Base-by-base conservation (phyloP, 2,113 vertebrate species). In the Dipodomys merriami region DNA sequence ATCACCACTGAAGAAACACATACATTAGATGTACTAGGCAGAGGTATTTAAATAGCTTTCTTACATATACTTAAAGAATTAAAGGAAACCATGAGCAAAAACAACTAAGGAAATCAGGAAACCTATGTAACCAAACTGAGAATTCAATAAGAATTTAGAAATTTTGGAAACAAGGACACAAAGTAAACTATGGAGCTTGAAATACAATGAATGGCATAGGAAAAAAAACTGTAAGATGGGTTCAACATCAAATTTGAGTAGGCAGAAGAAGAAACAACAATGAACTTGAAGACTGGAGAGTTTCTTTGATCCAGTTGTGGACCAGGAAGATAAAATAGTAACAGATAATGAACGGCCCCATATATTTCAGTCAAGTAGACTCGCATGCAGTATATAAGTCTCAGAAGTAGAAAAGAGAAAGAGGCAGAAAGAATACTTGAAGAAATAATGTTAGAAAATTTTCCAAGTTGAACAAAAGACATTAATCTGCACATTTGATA, bases 91-190 rank as follows among this genome's bases (percentile, higher is more conserved):
- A 39, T 7, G 16, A 16, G 22, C 2, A 30, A n/a, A 71, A 0
- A 65, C 29, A 46, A 18, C 57, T 73, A 64, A 79, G 46, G 39
- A 91, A 90, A 90, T 13, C 53, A 93, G 20, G 16, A 72, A 86
- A 76, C 74, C 12, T 33, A 35, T 22, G 30, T 69, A n/a, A 79
- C 44, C 22, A 68, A 91, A 95, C 64, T 76, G 19, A 76, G 64
- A 84, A 74, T 81, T 79, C 22, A 71, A 35, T 20, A 86, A 74
- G 65, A 2, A 30, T 19, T 68, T 2, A 80, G 29, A 88, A 77
- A 88, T 73, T 95, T 85, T 68, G 22, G 72, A 85, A 90, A 83
- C 19, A 64, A 64, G 6, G 27, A 80, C 16, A 25, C 65, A 78
- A 90, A 91, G 64, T 25, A 57, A 53, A 60, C 74, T 30, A 62